phyloP scores from a whole-genome alignment of 2,113 vertebrate species.

The Plestiodon gilberti region DNA sequence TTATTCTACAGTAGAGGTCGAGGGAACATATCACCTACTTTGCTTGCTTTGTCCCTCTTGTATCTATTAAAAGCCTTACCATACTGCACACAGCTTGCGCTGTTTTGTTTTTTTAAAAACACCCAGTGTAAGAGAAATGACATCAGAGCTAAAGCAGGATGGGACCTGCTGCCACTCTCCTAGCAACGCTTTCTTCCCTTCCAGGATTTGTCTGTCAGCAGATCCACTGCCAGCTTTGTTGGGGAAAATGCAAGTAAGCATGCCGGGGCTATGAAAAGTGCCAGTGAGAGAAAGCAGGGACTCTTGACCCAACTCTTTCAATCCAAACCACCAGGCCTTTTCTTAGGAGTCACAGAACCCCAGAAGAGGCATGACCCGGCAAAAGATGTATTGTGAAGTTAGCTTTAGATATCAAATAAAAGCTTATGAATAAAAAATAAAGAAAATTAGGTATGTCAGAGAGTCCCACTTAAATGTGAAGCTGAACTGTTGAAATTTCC shows the following conservation, averaged over 20 bases:
- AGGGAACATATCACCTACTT: not conserved
- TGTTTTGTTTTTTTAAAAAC: not conserved
- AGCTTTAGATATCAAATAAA: not conserved
- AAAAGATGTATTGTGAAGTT: not conserved
- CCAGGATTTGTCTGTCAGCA: not conserved
- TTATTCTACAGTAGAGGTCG: not conserved
- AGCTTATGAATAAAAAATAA: not conserved
- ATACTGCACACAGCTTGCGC: not conserved
- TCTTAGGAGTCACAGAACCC: not conserved
- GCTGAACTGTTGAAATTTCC: not conserved
- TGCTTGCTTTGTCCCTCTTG: accelerated
- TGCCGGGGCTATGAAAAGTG: not conserved
- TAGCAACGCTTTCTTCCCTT: not conserved
- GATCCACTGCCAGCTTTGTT: conserved; percentile 22
- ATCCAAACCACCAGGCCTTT: not conserved
- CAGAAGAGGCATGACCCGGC: not conserved
- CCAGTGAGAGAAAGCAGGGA: not conserved
- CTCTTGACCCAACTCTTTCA: not conserved
- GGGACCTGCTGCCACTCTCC: not conserved
- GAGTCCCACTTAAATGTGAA: not conserved
- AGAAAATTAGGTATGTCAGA: not conserved
- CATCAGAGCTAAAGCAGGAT: conserved; percentile 42
- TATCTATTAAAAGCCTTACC: not conserved
- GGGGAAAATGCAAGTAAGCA: not conserved
- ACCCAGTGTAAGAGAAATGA: not conserved